phyloP scores from a whole-genome alignment of 2,797 vertebrate species.

The Sciurus carolinensis region DNA sequence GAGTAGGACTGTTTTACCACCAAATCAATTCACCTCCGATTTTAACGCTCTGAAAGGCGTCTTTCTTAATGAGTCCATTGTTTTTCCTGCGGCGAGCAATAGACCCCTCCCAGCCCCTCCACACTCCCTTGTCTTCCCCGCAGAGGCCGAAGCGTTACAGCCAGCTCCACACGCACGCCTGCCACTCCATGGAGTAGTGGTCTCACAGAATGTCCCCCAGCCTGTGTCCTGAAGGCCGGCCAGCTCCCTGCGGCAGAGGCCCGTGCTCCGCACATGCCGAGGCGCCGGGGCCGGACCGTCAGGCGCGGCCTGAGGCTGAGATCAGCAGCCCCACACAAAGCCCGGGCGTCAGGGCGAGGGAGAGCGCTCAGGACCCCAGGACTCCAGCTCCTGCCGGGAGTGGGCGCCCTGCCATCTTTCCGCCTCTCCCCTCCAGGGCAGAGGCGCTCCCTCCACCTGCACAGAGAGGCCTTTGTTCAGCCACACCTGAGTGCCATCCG shows the following conservation, averaged over 20 bases:
- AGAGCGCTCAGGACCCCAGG: too few relatives aligned
- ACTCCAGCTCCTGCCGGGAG: too few relatives aligned
- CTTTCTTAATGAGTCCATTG: conserved; percentile 79
- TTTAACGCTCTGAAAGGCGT: conserved; percentile 77
- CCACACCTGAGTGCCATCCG: too few relatives aligned
- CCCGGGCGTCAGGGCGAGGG: rapidly evolving
- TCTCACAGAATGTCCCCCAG: background rate
- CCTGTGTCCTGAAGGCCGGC: rapidly evolving
- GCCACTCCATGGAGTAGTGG: background rate
- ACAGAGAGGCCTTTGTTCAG: too few relatives aligned
- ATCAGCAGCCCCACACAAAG: background rate
- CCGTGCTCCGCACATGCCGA: too few relatives aligned
- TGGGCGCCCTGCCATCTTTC: too few relatives aligned
- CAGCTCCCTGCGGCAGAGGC: rapidly evolving
- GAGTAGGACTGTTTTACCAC: conserved; percentile 73
- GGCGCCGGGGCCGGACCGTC: background rate
- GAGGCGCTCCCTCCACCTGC: background rate
- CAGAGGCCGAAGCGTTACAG: rapidly evolving
- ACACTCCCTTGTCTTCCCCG: conserved; percentile 70
- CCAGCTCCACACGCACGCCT: rapidly evolving
- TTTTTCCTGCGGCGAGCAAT: conserved; percentile 74
- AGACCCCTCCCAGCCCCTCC: conserved; percentile 63
- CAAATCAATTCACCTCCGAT: conserved; percentile 73
- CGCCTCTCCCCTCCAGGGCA: too few relatives aligned
- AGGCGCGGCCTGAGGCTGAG: background rate